A percentile compares a stretch with the other conserved stretches of the same genome.
Evolutionary conservation across 2,888 invertebrate genomes (phyloP).

Genomic region (Amorpha juglandis): DNA sequence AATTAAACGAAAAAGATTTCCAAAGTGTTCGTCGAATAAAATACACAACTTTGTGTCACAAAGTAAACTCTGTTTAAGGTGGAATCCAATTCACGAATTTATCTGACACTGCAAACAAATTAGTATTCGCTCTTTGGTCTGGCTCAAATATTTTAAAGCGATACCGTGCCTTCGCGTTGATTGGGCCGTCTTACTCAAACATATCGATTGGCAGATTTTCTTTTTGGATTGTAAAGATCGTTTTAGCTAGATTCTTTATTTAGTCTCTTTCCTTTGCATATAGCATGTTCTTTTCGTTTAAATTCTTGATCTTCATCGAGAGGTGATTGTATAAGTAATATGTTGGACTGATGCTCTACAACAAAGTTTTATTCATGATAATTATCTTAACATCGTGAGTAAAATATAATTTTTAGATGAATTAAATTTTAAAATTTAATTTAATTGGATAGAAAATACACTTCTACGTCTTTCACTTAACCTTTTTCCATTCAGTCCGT

Average conservation of each 20-base stretch:
- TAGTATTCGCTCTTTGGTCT: constrained; percentile 19
- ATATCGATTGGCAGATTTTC: constrained; percentile 36
- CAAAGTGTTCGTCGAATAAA: neutral
- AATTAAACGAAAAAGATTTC: neutral
- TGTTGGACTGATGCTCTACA: too few species aligned
- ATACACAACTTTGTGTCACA: neutral
- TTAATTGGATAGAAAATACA: too few species aligned
- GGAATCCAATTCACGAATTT: neutral
- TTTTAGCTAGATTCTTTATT: neutral
- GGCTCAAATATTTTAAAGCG: constrained; percentile 13
- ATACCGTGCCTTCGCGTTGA: constrained; percentile 33
- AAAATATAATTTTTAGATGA: too few species aligned
- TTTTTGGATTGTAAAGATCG: constrained; percentile 25
- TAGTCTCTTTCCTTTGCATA: neutral
- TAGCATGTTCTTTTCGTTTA: too few species aligned
- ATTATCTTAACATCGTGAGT: too few species aligned
- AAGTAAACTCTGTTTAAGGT: neutral
- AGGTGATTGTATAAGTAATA: too few species aligned
- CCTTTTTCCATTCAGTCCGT: constrained; percentile 21
- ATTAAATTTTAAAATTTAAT: too few species aligned
- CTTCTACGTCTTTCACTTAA: constrained; percentile 19
- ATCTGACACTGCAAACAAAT: constrained; percentile 8
- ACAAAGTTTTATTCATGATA: too few species aligned
- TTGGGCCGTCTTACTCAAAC: constrained; percentile 38
- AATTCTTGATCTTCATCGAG: too few species aligned